Conservation (phyloP, 1,140 invertebrate species). For the Trinorchestia longiramus region DNA sequence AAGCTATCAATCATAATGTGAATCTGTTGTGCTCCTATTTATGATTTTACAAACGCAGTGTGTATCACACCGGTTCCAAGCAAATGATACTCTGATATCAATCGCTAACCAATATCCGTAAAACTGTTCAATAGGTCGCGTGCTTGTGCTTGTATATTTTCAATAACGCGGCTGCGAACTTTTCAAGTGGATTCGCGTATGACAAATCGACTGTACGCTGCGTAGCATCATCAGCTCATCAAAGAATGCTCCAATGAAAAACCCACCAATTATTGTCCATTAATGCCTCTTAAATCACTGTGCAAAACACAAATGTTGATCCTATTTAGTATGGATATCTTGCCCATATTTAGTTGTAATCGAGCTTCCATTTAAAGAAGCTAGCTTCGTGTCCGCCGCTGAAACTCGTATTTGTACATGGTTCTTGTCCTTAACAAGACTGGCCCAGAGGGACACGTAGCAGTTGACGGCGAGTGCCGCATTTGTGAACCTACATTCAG, state of each 20-base stretch:
- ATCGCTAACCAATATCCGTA: background rate
- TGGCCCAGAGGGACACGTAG: background rate
- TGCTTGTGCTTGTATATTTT: background rate
- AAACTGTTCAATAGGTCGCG: background rate
- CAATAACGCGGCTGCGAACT: background rate
- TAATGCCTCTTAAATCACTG: slow-evolving; percentile 42
- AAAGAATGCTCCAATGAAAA: background rate
- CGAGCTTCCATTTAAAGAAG: slow-evolving; percentile 6
- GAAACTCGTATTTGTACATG: background rate
- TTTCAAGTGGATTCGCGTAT: background rate
- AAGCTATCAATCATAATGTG: too few species aligned
- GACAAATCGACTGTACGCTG: background rate
- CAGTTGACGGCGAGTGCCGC: background rate
- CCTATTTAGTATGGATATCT: slow-evolving; percentile 23
- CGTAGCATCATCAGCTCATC: background rate
- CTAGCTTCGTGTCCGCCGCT: background rate
- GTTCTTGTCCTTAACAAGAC: background rate
- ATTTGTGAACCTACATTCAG: background rate
- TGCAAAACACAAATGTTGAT: slow-evolving; percentile 29
- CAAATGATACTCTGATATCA: too few species aligned
- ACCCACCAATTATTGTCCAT: slow-evolving; percentile 33
- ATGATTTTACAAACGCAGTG: too few species aligned
- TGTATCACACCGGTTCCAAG: too few species aligned
- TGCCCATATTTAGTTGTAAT: slow-evolving; percentile 7
- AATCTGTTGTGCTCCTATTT: too few species aligned